Conservation (phyloP, 2,888 invertebrate species). For the Parthenolecanium corni region DNA sequence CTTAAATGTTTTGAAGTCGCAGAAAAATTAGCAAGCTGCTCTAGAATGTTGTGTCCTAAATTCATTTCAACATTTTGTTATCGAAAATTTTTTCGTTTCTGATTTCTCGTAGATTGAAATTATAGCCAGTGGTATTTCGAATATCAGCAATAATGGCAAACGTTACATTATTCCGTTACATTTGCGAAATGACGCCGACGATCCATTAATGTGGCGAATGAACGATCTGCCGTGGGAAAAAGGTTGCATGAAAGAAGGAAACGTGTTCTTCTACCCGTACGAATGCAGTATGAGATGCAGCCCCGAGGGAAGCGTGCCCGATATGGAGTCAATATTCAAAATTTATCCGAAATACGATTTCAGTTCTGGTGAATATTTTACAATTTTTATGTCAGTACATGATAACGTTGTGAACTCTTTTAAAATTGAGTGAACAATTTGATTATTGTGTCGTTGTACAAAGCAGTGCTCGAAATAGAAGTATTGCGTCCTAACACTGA, state of each 20-base stretch:
- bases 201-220: background rate
- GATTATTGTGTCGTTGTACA: no score
- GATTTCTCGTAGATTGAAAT: slow-evolving; percentile 1
- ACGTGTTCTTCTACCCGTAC: slow-evolving; percentile 8
- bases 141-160: slow-evolving; percentile 19
- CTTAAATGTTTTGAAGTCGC: no score
- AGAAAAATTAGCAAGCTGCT: no score
- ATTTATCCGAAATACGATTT: slow-evolving; percentile 7
- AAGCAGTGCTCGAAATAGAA: no score
- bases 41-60: background rate
- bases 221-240: background rate
- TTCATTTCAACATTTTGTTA: background rate
- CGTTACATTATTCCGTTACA: slow-evolving; percentile 3
- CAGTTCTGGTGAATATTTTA: slow-evolving; percentile 3
- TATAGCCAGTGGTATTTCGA: slow-evolving; percentile 1
- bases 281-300: slow-evolving; percentile 9
- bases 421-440: no score
- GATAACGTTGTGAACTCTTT: no score
- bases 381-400: no score
- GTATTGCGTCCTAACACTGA: no score
- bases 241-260: background rate
- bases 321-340: background rate
- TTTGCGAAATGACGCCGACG: background rate
- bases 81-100: background rate
- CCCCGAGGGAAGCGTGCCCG: background rate